These are phyloP conservation scores for Ciona savignyi DNA, from an alignment of 23 tunicate species.

Conservation along the genomic window DNA sequence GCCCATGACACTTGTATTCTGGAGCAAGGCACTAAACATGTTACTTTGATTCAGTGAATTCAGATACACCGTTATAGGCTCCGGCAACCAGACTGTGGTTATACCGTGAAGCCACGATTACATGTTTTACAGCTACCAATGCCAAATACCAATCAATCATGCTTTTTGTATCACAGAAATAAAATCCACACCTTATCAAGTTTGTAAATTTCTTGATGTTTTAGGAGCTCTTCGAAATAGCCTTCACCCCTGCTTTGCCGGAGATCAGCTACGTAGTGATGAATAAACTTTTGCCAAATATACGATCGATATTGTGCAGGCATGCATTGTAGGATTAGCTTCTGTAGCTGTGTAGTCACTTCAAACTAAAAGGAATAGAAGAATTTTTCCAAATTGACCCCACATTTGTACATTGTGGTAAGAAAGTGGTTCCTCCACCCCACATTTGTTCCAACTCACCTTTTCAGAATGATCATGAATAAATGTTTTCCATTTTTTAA, in stretches of 20 bases:
- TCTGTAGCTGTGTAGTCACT: slow-evolving; percentile 26
- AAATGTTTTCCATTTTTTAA: slow-evolving; percentile 37
- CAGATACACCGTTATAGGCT: too few relatives aligned
- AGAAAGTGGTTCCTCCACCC: too few relatives aligned
- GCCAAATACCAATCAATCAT: too few relatives aligned
- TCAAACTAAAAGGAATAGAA: slow-evolving; percentile 38
- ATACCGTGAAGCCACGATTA: too few relatives aligned
- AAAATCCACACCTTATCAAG: slow-evolving; percentile 36
- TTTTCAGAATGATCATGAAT: slow-evolving; percentile 34
- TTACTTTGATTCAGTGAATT: too few relatives aligned
- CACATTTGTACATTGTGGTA: too few relatives aligned
- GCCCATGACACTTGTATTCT: too few relatives aligned
- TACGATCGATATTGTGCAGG: slow-evolving; percentile 52
- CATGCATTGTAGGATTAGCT: slow-evolving; percentile 33
- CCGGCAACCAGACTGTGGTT: too few relatives aligned
- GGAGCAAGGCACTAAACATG: too few relatives aligned
- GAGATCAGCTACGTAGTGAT: slow-evolving; percentile 37
- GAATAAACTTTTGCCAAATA: slow-evolving; percentile 57
- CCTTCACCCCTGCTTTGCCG: slow-evolving; percentile 12
- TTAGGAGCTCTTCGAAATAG: slow-evolving; percentile 22
- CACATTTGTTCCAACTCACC: too few relatives aligned
- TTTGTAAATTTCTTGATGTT: slow-evolving; percentile 15
- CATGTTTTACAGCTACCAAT: too few relatives aligned
- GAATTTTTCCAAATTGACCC: background rate
- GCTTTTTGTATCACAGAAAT: too few relatives aligned